Evolutionary conservation across 2,113 vertebrate genomes (phyloP), one percentile per base, ranked within the genome.

Genomic region (Lampris incognitus): DNA sequence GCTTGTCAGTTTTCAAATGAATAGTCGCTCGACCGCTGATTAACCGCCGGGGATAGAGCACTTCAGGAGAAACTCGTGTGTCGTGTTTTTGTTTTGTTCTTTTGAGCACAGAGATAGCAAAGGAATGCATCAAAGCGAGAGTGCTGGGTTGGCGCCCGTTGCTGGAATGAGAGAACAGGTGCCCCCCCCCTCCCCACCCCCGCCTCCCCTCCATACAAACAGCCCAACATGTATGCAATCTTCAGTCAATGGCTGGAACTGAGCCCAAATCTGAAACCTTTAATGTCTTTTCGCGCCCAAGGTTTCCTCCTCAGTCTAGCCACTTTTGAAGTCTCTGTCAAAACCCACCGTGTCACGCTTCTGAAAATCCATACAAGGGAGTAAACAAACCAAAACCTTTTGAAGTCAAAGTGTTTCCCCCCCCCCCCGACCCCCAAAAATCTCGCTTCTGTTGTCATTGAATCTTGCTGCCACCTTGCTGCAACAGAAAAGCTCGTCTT

Each of bases 251-350:
- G 73, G 70, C 75, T 89, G 86, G 81, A 81, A 77, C 55, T 52
- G 1, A 78, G 83, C 81, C 86, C 69, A 87, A 77, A 65, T 69
- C 55, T 69, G 81, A 84, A 92, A 90, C 79, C 82, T 92, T 90
- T 85, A 88, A 91, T 82, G 87, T 92, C 85, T 85, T 80, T 83
- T 73, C 24, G 69, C 86, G 82, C 90, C 84, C 88, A 82, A 89
- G 87, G 87, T 87, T 90, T 83, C 82, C 70, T 85, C 78, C 84
- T 73, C 72, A 75, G 86, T 79, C 81, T 44, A 85, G 83, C 79
- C 86, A 77, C 88, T 89, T 92, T 91, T 88, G 88, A 89, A 88
- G 88, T 89, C 85, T 46, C 62, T 87, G 88, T 89, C 87, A 84
- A 88, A 91, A 87, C 88, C 75, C 82, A 72, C 83, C 85, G 63